Base-by-base conservation (phyloP, 2,113 vertebrate species). In the Pseudorhombus dupliciocellatus region DNA sequence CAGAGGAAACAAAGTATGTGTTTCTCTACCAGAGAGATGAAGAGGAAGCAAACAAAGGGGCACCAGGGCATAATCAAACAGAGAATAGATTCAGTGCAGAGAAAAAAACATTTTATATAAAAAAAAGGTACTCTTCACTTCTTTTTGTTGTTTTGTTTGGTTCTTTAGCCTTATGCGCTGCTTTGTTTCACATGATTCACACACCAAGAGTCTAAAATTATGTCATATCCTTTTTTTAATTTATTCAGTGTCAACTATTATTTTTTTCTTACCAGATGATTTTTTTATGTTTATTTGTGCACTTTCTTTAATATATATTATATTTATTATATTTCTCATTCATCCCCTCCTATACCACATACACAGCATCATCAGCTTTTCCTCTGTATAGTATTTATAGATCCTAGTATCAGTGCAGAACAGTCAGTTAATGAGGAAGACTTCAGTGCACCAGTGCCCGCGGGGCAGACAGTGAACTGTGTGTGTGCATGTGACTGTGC, bases 371-470 rank as follows among this genome's bases (percentile, higher is more conserved):
- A 61, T 74, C 68, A 71, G 63, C 26, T 62, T 76, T 88, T 70
- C 30, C 51, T 86, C 77, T 77, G 79, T 81, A 77, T 80, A 88
- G 83, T 75, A 82, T 82, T 84, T 80, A 87, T 84, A 81, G 70
- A 84, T 72, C 75, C 65, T 80, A 59, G 67, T 75, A 76, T 71
- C 64, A 74, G 69, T 78, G 71, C 74, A 59, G 66, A 88, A 59
- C 73, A 87, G 73, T 58, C 68, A 53, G 77, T 87, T 86, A 90
- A 92, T 89, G 88, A 86, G 85, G 85, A 89, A 77, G 80, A 86
- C 79, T 84, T 86, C 66, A 89, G 83, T 84, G 66, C 86, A 81
- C 75, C 72, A 79, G 28, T 80, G 78, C 83, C 89, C 77, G 77
- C 54, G 24, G 85, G 87, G 84, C 79, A 85, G 70, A 68, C 70